These are phyloP conservation scores for Crossaster papposus DNA, from an alignment of 53 echinoderm and acorn worm species.

Conservation along the genomic window DNA sequence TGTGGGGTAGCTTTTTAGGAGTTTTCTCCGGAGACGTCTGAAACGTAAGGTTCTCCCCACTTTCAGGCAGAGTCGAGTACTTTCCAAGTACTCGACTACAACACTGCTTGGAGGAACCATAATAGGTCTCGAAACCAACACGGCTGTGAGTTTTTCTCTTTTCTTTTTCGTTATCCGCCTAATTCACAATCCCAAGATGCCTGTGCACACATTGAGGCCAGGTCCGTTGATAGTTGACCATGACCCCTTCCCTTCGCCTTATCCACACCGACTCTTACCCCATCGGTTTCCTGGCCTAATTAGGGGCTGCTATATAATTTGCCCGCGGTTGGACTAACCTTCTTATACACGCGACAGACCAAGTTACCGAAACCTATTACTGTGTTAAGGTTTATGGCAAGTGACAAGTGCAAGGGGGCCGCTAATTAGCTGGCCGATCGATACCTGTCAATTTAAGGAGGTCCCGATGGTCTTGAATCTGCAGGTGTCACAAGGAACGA, in stretches of 20 bases:
- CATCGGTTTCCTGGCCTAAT: conserved; percentile 30
- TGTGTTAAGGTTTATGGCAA: conserved; percentile 30
- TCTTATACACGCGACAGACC: conserved; percentile 5
- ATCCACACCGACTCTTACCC: conserved; percentile 52
- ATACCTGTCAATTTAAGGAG: conserved; percentile 47
- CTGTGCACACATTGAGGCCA: neutral
- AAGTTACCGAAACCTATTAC: conserved; percentile 51
- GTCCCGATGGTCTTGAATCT: neutral
- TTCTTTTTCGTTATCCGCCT: too few relatives aligned
- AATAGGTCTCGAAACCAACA: too few relatives aligned
- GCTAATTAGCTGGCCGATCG: conserved; percentile 39
- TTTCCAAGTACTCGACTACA: too few relatives aligned
- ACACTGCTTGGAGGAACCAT: too few relatives aligned
- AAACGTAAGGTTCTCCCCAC: too few relatives aligned
- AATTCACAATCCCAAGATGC: too few relatives aligned
- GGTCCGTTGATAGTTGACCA: neutral
- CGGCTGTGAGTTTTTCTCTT: too few relatives aligned
- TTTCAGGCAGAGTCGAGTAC: too few relatives aligned
- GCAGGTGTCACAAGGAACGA: neutral
- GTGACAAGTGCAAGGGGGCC: conserved; percentile 33
- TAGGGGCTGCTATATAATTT: conserved; percentile 49
- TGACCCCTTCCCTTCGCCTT: conserved; percentile 47
- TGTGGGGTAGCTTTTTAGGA: too few relatives aligned
- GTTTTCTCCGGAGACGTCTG: too few relatives aligned
- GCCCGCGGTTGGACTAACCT: conserved; percentile 52